Base-by-base conservation (phyloP, 2,797 vertebrate species). In the Ctenosaura bakeri region DNA sequence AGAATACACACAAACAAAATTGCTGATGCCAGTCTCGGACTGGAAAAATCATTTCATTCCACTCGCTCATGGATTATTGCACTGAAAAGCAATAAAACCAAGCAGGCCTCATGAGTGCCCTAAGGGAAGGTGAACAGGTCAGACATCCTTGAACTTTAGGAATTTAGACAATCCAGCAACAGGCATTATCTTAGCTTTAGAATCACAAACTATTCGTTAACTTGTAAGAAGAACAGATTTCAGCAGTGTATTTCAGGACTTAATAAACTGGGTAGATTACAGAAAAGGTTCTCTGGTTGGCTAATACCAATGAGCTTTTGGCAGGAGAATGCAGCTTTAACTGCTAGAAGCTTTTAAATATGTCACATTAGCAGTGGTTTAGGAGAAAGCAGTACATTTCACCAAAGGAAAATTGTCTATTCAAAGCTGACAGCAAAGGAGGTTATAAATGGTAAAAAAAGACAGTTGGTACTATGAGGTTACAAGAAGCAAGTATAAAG, bases 1-100 rank as follows among this genome's bases (percentile, higher is more conserved):
- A 85, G 91, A 46, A 86, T 94, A 86, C 80, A 90, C 77, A 29
- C 78, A 92, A 46, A 59, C 64, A 79, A 90, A 92, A 93, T 78
- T 92, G 62, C 94, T 92, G 22, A 10, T 89, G 84, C n/a, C 54
- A 92, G 74, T 46, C 12, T 94, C 35, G 74, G 90, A 90, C 69
- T 95, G 93, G 92, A 95, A 95, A 95, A 95, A 93, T 94, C 89
- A 78, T 94, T 96, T 90, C 92, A 88, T 94, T 95, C 91, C 83
- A 92, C 85, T 94, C 46, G 3, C 77, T 89, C 56, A 84, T 88
- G 46, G 81, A 85, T 89, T 93, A 90, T 88, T 95, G 29, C 90
- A 92, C 86, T 91, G 91, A 91, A 95, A 95, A 96, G 56, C 92
- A 94, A 94, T 93, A 95, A 92, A 84, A 59, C 46, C 81, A 93